phyloP scores from a whole-genome alignment of 2,888 invertebrate genomes.

The Girardia tigrina region DNA sequence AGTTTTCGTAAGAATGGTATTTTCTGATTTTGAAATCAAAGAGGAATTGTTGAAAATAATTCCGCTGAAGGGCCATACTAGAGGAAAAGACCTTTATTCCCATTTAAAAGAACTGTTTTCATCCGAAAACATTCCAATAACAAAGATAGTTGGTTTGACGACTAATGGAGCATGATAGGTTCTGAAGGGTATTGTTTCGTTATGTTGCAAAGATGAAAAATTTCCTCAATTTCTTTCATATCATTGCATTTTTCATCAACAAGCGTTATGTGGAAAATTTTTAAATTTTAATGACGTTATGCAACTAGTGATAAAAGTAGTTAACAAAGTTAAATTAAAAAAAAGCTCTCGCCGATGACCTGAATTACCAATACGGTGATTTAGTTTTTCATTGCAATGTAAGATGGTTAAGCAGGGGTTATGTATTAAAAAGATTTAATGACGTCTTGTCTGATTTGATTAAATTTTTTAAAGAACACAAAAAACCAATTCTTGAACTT shows the following conservation, averaged over 20 bases:
- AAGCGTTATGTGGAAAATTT: background rate
- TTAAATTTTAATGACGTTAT: background rate
- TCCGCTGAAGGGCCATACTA: constrained; percentile 8
- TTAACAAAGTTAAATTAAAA: background rate
- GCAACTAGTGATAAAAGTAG: background rate
- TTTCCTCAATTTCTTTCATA: constrained; percentile 6
- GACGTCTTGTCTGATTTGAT: no score
- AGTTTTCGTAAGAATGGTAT: no score
- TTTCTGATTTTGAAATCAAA: no score
- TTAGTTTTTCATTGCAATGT: constrained; percentile 27
- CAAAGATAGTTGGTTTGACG: background rate
- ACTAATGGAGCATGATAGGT: constrained; percentile 33
- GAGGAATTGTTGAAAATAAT: constrained; percentile 17
- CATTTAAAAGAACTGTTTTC: background rate
- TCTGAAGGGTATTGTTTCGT: no score
- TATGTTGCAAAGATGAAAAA: no score
- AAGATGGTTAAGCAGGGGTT: no score
- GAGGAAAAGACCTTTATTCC: constrained; percentile 26
- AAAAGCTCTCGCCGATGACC: background rate
- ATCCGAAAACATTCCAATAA: background rate
- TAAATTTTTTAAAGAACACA: no score
- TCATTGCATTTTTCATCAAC: constrained; percentile 31
- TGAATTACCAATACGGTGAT: constrained; percentile 24
- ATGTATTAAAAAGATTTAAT: no score
- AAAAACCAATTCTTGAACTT: no score